Base-by-base conservation (phyloP, 2,113 vertebrate genomes). In the Lophius piscatorius region DNA sequence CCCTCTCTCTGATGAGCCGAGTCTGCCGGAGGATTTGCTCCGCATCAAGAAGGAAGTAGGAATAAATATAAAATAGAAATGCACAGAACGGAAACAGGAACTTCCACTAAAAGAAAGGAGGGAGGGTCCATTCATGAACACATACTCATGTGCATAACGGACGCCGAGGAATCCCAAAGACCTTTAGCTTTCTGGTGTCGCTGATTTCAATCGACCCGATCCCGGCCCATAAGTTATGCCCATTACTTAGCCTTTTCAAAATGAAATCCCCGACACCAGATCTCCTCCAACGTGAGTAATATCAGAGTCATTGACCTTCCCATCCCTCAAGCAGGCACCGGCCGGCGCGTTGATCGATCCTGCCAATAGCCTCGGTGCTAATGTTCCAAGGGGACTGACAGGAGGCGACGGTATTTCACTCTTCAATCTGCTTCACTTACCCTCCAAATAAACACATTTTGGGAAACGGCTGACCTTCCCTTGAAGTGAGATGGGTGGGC, bases 1-100 rank as follows among this genome's bases (percentile, higher is more conserved):
- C 84, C 80, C 92, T 94, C 90, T 90, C 74, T 81, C 40, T 88
- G 85, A 91, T 90, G 91, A 92, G 92, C 91, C 91, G 83, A 89
- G 91, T 91, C 35, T 12, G 83, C 88, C 34, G 78, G 68, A 91
- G 90, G 84, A 90, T 83, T 61, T 73, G 88, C 86, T 94, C 90
- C 77, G 76, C 80, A 51, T 6, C n/a, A 92, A 85, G 58, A 60
- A 84, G 50, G 34, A 36, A 34, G 41, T 18, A 20, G 5, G 11
- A 40, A 50, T 17, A 48, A 21, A 80, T 57, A 54, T 76, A 74
- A 65, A 90, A 66, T 55, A 34, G 56, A 89, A 89, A 50, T 61
- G 70, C 70, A 84, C 61, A 75, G 71, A 76, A 63, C 75, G 55
- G 41, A 42, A 21, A 6, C 46, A 17, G 48, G n/a, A n/a, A n/a